phyloP scores from a whole-genome alignment of 2,113 vertebrate species.

The Laticauda colubrina region DNA sequence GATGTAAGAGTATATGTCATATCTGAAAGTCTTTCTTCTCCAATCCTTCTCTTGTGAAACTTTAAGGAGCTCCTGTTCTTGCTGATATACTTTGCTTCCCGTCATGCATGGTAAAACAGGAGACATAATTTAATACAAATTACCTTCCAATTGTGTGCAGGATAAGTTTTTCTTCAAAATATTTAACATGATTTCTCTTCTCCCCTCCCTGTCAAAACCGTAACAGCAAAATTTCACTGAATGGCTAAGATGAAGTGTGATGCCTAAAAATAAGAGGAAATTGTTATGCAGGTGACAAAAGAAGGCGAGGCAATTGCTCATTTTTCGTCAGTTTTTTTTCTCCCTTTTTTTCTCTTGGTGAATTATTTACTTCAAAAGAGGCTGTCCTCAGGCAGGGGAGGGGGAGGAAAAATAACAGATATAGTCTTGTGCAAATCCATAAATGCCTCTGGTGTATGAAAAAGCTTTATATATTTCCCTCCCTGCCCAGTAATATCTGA shows the following conservation, averaged over 20 bases:
- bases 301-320: not conserved
- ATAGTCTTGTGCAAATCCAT: not conserved
- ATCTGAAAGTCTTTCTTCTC: not conserved
- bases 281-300: conserved; percentile 32
- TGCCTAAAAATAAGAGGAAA: conserved; percentile 38
- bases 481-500: conserved; percentile 10
- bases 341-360: not conserved
- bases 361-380: not conserved
- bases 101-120: conserved; percentile 20
- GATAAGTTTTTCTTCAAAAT: conserved; percentile 47
- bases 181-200: conserved; percentile 41
- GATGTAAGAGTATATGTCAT: not conserved
- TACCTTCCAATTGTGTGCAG: conserved; percentile 50
- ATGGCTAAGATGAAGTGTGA: conserved; percentile 16
- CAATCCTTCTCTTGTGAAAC: not conserved
- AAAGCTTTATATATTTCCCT: conserved; percentile 21
- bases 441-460: conserved; percentile 22
- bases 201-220: conserved; percentile 22
- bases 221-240: conserved; percentile 39
- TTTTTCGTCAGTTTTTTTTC: not conserved
- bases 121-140: conserved; percentile 54
- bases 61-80: conserved; percentile 14
- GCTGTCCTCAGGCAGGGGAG: not conserved
- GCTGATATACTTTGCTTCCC: conserved; percentile 34
- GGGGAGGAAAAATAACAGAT: not conserved